Evolutionary conservation across 2,113 vertebrate genomes (phyloP).

Genomic region (Tupaia tana): DNA sequence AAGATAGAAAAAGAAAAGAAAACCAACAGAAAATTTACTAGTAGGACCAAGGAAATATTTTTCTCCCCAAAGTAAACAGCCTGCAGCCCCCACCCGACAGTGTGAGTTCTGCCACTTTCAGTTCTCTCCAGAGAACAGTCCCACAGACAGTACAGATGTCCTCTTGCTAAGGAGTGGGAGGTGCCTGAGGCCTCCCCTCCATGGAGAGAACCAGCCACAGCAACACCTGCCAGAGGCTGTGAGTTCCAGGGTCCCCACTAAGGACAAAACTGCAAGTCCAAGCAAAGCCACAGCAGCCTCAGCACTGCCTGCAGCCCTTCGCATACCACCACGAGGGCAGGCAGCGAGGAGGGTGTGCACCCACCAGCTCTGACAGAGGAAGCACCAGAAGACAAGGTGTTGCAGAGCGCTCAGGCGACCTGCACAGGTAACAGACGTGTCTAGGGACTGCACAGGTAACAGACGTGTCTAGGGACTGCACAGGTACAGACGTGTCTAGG

Average conservation of each 20-base stretch:
- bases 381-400: rapidly evolving
- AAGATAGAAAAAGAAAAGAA: not conserved
- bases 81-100: not conserved
- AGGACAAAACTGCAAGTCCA: rapidly evolving
- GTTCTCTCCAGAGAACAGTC: not conserved
- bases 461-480: not conserved
- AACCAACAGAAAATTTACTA: not conserved
- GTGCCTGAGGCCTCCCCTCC: not conserved
- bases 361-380: not conserved
- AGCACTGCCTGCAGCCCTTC: rapidly evolving
- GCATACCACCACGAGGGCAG: not conserved
- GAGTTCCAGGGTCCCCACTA: no score
- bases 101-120: not conserved
- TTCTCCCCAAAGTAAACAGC: not conserved
- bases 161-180: not conserved
- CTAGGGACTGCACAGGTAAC: not conserved
- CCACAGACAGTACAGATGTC: not conserved
- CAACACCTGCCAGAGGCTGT: not conserved
- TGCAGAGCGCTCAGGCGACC: not conserved
- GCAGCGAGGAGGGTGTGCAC: rapidly evolving
- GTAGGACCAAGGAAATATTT: not conserved
- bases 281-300: rapidly evolving
- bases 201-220: rapidly evolving
- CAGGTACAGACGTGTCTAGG: not conserved
- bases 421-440: not conserved